These are phyloP conservation scores for Ormyrus nitidulus DNA, from an alignment of 2,888 invertebrate species.

Conservation along the genomic window DNA sequence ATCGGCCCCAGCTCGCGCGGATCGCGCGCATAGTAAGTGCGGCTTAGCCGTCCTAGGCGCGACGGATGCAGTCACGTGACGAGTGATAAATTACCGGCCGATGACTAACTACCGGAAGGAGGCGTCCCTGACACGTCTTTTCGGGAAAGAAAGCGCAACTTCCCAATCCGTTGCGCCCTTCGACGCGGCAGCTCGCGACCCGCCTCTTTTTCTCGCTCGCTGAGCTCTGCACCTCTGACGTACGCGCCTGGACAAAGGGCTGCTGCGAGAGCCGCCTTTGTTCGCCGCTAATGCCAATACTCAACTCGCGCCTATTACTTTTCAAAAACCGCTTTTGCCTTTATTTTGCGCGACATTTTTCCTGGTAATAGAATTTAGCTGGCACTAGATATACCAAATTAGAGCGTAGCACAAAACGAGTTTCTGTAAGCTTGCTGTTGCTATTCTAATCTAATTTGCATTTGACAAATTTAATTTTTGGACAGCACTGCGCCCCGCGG, in stretches of 20 bases:
- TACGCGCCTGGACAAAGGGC: too few species aligned
- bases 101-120: constrained; percentile 71
- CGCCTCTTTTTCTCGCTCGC: constrained; percentile 22
- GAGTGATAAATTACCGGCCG: constrained; percentile 71
- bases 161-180: constrained; percentile 30
- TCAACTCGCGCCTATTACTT: too few species aligned
- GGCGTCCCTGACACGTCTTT: constrained; percentile 64
- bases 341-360: too few species aligned
- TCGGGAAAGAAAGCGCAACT: constrained; percentile 60
- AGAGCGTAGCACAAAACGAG: neutral
- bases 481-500: neutral
- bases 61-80: constrained; percentile 64
- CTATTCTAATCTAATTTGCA: too few species aligned
- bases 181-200: constrained; percentile 42
- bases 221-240: too few species aligned
- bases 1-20: constrained; percentile 63
- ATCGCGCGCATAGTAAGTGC: constrained; percentile 68
- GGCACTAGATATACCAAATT: too few species aligned
- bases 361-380: too few species aligned
- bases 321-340: too few species aligned
- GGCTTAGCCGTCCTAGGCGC: constrained; percentile 63
- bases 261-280: too few species aligned
- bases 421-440: neutral
- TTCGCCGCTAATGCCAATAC: too few species aligned
- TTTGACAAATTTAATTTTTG: too few species aligned